These are phyloP conservation scores for Hydra vulgaris DNA, from an alignment of 30 jellyfish, hydroid and myxozoan species.

Conservation along the genomic window DNA sequence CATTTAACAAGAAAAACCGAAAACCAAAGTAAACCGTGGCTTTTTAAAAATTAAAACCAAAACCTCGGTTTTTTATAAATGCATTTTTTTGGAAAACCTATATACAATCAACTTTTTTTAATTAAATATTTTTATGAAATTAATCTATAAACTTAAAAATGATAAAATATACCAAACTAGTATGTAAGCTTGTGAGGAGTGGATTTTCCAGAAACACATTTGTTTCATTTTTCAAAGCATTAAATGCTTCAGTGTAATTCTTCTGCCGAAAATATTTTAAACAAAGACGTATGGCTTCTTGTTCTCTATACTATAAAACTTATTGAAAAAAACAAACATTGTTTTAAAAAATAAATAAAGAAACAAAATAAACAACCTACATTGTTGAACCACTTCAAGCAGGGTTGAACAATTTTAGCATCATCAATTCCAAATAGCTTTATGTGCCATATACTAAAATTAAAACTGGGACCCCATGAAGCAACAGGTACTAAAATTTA, in stretches of 20 bases:
- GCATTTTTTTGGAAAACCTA: too few species aligned
- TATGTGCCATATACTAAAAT: slow-evolving; percentile 93
- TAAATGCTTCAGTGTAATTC: slow-evolving; percentile 84
- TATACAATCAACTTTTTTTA: too few species aligned
- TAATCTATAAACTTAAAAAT: background rate
- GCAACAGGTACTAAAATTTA: slow-evolving; percentile 61
- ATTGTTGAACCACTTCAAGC: slow-evolving; percentile 69
- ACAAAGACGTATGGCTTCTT: slow-evolving; percentile 95
- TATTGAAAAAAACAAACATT: background rate
- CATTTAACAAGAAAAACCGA: too few species aligned
- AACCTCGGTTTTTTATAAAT: too few species aligned
- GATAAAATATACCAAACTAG: slow-evolving; percentile 41
- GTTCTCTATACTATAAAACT: slow-evolving; percentile 62
- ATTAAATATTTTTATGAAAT: too few species aligned
- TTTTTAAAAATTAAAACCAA: too few species aligned
- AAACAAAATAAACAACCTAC: slow-evolving; percentile 33
- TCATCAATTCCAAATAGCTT: slow-evolving; percentile 72
- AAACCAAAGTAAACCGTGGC: too few species aligned
- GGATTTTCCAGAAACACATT: slow-evolving; percentile 71
- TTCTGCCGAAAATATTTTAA: slow-evolving; percentile 83
- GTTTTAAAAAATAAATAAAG: background rate
- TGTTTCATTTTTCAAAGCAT: slow-evolving; percentile 65
- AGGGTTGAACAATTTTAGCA: slow-evolving; percentile 49
- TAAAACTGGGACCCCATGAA: slow-evolving; percentile 92
- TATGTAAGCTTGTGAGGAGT: slow-evolving; percentile 60